Conservation (phyloP, 2,113 vertebrate species). For the Cottus gobio region DNA sequence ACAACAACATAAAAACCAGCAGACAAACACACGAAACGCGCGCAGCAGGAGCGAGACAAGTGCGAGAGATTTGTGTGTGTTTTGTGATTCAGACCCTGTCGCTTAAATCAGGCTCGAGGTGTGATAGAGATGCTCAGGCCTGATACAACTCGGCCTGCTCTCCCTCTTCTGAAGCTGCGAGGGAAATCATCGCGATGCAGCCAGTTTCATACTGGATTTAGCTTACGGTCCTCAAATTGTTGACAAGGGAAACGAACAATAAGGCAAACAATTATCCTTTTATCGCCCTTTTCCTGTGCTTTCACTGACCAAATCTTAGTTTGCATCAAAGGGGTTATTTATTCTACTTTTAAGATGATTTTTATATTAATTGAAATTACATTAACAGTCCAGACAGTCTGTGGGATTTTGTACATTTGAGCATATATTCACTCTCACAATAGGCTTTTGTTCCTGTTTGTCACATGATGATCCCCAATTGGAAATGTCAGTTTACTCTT, state of each 20-base stretch:
- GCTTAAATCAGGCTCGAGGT: constrained; percentile 3
- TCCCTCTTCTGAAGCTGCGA: not conserved
- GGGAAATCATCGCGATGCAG: constrained; percentile 4
- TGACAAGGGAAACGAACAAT: not conserved
- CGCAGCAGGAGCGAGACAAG: not conserved
- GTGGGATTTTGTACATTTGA: not conserved
- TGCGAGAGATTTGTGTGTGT: not conserved
- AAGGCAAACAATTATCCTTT: not conserved
- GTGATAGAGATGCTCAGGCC: constrained; percentile 36
- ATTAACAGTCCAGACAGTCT: not conserved
- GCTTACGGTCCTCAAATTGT: not conserved
- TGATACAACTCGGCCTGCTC: constrained; percentile 24
- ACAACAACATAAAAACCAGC: not conserved
- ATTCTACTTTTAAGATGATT: not conserved
- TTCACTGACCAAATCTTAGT: not conserved
- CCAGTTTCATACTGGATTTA: not conserved
- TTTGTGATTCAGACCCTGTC: not conserved
- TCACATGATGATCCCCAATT: not conserved
- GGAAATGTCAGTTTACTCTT: constrained; percentile 1
- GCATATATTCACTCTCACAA: not conserved
- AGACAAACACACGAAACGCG: not conserved
- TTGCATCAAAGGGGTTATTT: not conserved
- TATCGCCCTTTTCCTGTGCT: not conserved
- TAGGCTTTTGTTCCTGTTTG: not conserved
- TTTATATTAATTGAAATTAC: not conserved